Evolutionary conservation across 2,888 invertebrate species (phyloP).

Genomic region (Dorcus parallelipipedus): DNA sequence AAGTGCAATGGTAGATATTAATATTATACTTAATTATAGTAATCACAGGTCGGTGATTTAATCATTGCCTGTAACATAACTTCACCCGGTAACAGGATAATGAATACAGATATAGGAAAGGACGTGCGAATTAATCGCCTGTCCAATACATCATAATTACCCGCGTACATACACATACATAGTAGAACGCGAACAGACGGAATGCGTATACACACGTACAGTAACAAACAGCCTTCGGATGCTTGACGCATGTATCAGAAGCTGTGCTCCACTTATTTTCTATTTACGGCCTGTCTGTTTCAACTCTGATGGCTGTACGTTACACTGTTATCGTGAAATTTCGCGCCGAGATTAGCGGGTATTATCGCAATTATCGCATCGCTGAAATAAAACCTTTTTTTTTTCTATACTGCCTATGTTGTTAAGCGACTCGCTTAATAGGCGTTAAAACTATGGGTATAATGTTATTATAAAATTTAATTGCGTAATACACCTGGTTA

Average conservation of each 20-base stretch:
- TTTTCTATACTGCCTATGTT: not conserved
- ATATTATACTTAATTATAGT: slow-evolving; percentile 8
- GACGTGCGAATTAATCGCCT: slow-evolving; percentile 30
- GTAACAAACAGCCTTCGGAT: slow-evolving; percentile 26
- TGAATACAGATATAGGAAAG: slow-evolving; percentile 24
- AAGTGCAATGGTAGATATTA: slow-evolving; percentile 8
- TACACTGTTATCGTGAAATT: not conserved
- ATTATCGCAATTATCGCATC: not conserved
- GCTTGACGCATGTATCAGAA: slow-evolving; percentile 26
- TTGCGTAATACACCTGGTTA: not conserved
- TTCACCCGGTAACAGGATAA: slow-evolving; percentile 23
- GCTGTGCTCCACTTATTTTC: slow-evolving; percentile 24
- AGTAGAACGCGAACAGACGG: slow-evolving; percentile 4
- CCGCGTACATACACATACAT: slow-evolving; percentile 16
- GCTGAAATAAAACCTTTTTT: not conserved
- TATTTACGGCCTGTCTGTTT: slow-evolving; percentile 6
- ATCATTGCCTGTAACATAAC: slow-evolving; percentile 20
- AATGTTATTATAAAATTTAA: slow-evolving; percentile 1
- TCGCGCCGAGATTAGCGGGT: not conserved
- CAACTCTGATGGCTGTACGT: slow-evolving; percentile 1
- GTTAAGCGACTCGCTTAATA: slow-evolving; percentile 2
- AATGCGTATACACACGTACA: slow-evolving; percentile 25
- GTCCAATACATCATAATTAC: slow-evolving; percentile 32
- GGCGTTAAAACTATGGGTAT: slow-evolving; percentile 3
- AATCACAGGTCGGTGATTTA: slow-evolving; percentile 19